These are phyloP conservation scores for Colletes gigas DNA, from an alignment of 1,140 invertebrate genomes.

Conservation along the genomic window DNA sequence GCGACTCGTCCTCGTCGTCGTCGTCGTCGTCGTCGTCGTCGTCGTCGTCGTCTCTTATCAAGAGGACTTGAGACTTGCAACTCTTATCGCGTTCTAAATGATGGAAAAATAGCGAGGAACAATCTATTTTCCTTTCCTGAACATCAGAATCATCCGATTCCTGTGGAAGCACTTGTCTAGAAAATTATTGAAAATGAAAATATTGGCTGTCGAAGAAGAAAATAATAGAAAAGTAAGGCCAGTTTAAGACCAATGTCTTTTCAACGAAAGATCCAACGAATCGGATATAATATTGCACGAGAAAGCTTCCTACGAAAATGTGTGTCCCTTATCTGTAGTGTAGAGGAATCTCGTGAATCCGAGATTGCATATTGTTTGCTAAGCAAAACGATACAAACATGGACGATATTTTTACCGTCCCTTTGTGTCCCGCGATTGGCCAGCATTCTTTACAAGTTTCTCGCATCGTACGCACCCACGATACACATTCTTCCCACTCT, in stretches of 20 bases:
- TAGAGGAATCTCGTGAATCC: not conserved
- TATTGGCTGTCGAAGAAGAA: no score
- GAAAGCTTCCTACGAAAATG: no score
- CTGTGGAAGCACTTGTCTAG: no score
- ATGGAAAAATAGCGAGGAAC: not conserved
- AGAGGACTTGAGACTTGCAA: not conserved
- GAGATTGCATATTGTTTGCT: not conserved
- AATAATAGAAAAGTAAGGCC: no score
- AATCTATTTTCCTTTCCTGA: no score
- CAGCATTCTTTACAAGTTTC: constrained; percentile 42
- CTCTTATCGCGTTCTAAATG: constrained; percentile 8
- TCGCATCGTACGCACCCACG: constrained; percentile 4
- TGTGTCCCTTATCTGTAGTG: not conserved
- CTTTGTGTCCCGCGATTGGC: constrained; percentile 50
- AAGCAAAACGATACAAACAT: constrained; percentile 2
- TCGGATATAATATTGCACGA: no score
- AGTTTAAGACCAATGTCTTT: no score
- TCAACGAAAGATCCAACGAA: no score
- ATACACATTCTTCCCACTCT: not conserved
- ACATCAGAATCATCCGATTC: no score
- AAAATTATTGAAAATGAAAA: no score
- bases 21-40: no score
- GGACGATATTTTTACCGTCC: constrained; percentile 15
- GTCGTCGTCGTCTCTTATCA: no score
- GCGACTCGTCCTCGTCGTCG: not conserved